These are phyloP conservation scores for Tauraco erythrolophus DNA, from an alignment of 2,113 vertebrate genomes.

Conservation along the genomic window DNA sequence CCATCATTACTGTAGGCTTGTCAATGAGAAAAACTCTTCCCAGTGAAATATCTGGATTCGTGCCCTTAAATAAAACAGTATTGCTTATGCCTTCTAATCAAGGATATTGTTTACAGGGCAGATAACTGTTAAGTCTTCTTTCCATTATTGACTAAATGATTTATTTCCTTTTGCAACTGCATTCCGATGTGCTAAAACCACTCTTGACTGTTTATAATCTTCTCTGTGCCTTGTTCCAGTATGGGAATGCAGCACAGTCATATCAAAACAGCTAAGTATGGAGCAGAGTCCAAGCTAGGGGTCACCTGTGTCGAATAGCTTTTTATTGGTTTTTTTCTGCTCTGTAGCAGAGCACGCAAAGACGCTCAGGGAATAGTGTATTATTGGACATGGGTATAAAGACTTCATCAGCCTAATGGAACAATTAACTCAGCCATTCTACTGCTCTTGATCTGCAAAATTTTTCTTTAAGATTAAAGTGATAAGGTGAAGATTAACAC, in stretches of 20 bases:
- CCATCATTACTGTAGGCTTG: neutral
- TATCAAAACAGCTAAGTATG: neutral
- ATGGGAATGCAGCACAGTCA: neutral
- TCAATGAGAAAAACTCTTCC: neutral
- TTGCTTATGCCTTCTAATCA: slow-evolving; percentile 28
- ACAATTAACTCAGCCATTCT: slow-evolving; percentile 69
- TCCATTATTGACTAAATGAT: slow-evolving; percentile 8
- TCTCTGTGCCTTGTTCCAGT: neutral
- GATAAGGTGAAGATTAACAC: slow-evolving; percentile 76
- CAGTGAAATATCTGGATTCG: neutral
- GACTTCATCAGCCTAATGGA: slow-evolving; percentile 58
- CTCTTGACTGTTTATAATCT: neutral
- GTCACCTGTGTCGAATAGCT: neutral
- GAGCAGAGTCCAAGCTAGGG: neutral
- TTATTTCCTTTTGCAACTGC: neutral
- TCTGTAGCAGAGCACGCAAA: neutral
- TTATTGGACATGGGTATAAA: slow-evolving; percentile 21
- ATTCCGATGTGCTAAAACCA: neutral
- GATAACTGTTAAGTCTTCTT: slow-evolving; percentile 22
- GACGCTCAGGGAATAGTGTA: neutral
- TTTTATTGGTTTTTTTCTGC: slow-evolving; percentile 2
- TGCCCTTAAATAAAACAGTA: neutral
- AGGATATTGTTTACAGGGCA: slow-evolving; percentile 28
- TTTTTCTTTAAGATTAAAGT: slow-evolving; percentile 71
- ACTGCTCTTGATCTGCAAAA: slow-evolving; percentile 67